These are phyloP conservation scores for Alaudala cheleensis DNA, from an alignment of 2,113 vertebrate species.

Conservation along the genomic window DNA sequence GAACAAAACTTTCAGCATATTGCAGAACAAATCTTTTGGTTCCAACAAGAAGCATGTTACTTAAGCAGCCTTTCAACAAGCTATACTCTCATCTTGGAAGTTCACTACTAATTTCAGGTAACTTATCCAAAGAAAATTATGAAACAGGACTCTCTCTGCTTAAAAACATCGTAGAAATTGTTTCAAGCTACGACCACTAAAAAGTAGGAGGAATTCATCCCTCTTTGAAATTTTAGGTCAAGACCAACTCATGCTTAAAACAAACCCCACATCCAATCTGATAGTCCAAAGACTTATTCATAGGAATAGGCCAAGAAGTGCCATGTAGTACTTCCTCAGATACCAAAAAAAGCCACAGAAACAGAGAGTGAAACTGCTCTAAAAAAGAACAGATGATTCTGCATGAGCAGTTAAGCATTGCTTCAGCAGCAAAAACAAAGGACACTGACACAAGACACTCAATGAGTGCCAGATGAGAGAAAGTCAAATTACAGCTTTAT, in stretches of 20 bases:
- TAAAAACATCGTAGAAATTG: background rate
- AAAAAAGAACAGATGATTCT: background rate
- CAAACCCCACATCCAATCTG: background rate
- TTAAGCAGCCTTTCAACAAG: background rate
- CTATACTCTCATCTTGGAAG: background rate
- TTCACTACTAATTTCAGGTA: background rate
- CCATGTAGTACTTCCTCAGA: background rate
- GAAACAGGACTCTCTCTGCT: background rate
- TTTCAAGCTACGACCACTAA: background rate
- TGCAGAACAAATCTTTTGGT: background rate
- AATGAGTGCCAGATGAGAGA: background rate
- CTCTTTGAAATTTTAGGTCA: background rate
- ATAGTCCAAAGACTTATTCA: background rate
- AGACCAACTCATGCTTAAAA: background rate
- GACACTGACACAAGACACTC: background rate
- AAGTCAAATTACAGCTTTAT: background rate
- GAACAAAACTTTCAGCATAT: background rate
- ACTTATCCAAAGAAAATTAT: background rate
- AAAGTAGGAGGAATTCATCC: background rate
- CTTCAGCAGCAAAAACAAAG: slow-evolving; percentile 8
- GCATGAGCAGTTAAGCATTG: background rate
- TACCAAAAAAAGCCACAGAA: background rate
- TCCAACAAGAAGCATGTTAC: background rate
- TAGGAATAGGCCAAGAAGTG: background rate
- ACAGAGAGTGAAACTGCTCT: background rate